Evolutionary conservation across 2,888 invertebrate genomes (phyloP).

Genomic region (Drosophila parthenogenetica): DNA sequence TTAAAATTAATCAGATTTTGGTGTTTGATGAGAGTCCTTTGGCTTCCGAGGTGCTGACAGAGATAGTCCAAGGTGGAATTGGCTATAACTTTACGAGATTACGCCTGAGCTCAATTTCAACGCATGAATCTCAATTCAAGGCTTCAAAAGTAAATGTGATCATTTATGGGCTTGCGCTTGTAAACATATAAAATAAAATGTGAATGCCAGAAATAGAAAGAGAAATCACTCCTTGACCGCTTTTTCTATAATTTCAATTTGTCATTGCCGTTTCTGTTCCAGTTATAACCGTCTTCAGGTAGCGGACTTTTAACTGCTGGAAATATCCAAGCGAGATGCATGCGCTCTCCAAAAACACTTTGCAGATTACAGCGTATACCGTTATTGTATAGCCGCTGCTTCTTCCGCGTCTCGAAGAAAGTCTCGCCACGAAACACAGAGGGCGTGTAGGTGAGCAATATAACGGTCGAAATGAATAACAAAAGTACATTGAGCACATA

Average conservation of each 20-base stretch:
- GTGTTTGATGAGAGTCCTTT: conserved; percentile 50
- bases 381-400: conserved; percentile 87
- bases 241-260: background rate
- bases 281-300: conserved; percentile 12
- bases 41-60: conserved; percentile 19
- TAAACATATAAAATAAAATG: too few species aligned
- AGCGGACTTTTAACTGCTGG: conserved; percentile 88
- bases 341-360: conserved; percentile 91
- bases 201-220: too few species aligned
- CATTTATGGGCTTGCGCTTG: conserved; percentile 48
- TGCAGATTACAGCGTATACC: conserved; percentile 90
- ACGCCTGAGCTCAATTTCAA: conserved; percentile 15
- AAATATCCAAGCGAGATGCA: conserved; percentile 92
- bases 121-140: background rate
- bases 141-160: conserved; percentile 34
- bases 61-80: conserved; percentile 47
- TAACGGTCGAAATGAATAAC: conserved; percentile 83
- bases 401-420: conserved; percentile 85
- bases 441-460: conserved; percentile 88
- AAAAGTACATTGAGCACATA: conserved; percentile 87
- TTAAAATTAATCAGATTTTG: conserved; percentile 55
- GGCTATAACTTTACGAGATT: conserved; percentile 55
- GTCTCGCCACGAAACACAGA: conserved; percentile 90
- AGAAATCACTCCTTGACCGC: too few species aligned
- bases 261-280: background rate